Base-by-base conservation (phyloP, 2,888 invertebrate genomes). In the Caenorhabditis angaria region DNA sequence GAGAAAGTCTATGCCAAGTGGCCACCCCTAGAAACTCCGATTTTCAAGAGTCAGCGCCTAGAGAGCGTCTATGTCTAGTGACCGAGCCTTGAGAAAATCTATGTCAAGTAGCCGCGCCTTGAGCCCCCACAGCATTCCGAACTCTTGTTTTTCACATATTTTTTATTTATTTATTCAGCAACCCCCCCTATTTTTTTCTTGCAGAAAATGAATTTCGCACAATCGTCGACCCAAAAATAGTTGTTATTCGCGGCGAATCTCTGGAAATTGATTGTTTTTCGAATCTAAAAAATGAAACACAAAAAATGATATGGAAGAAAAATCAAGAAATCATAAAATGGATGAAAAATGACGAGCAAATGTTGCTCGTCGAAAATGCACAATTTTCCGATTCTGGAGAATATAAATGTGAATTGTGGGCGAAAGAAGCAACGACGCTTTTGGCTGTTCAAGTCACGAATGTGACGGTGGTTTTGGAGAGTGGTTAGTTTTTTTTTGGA, bases 331-430 rank as follows among this genome's bases (percentile, higher is more conserved):
- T 63, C 32, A 67, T 71, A 2, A 57, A 61, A 1, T 18, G 57
- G 18, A 66, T 66, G 54, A 56, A 59, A 6, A 24, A 65, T 10
- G 24, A 60, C 14, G 51, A 63, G 20, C 65, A 68, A 57, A 47
- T 69, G 27, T 41, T 71, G 25, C 50, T 24, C 0, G 32, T 71
- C 29, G 60, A 62, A 60, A 65, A 66, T 35, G 55, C 71, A 58
- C 60, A 62, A 57, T 71, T 66, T 53, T 63, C 65, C 18, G 77
- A 80, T 67, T 61, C 71, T 50, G 80, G 80, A 60, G 63, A 62
- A 64, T 80, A 77, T 55, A 70, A 70, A 50, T 80, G 80, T 59
- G 77, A 80, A 62, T 41, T 80, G 60, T 80, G 80, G 80, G 80
- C 72, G 24, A 76, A 73, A n/a, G 63, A 65, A n/a, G n/a, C n/a